Percentiles rank a stretch among this genome's conserved stretches.
phyloP scores from a whole-genome alignment of 2,113 vertebrate genomes.

The Calonectris borealis region DNA sequence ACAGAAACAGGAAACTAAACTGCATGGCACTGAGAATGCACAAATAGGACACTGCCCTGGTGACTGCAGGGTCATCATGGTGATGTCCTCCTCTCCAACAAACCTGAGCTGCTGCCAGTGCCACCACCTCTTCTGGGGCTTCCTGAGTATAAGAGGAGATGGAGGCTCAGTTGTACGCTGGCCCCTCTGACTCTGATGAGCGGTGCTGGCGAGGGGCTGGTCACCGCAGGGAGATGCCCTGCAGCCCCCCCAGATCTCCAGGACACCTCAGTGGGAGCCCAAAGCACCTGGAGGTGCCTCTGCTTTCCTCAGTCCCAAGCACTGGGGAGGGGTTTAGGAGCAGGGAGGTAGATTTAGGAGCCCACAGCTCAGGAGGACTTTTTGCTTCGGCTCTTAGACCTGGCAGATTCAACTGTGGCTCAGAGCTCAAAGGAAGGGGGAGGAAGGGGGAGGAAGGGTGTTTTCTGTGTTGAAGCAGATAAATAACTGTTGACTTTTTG shows the following conservation, averaged over 20 bases:
- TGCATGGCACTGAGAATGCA: accelerated
- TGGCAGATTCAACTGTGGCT: not conserved
- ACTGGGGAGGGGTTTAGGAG: not conserved
- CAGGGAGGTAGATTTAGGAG: not conserved
- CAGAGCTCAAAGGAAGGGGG: not conserved
- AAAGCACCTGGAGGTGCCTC: not conserved
- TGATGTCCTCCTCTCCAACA: not conserved
- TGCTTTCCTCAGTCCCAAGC: not conserved
- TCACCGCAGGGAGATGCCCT: not conserved
- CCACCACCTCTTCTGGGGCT: not conserved
- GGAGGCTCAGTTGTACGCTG: accelerated
- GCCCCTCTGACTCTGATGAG: not conserved
- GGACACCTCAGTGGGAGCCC: not conserved
- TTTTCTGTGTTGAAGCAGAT: not conserved
- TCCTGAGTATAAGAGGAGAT: not conserved
- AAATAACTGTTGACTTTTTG: not conserved
- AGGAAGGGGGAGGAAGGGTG: not conserved
- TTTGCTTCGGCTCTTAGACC: not conserved
- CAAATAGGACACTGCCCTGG: not conserved
- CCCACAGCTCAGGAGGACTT: not conserved
- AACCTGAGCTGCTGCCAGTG: not conserved
- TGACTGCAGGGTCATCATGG: accelerated
- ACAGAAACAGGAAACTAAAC: not conserved
- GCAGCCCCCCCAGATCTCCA: not conserved
- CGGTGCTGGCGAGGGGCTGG: accelerated